A percentile compares a stretch with the other conserved stretches of the same genome.
Evolutionary conservation across 92 coral and sea anemone genomes (phyloP).

Genomic region (Zoanthus sociatus): DNA sequence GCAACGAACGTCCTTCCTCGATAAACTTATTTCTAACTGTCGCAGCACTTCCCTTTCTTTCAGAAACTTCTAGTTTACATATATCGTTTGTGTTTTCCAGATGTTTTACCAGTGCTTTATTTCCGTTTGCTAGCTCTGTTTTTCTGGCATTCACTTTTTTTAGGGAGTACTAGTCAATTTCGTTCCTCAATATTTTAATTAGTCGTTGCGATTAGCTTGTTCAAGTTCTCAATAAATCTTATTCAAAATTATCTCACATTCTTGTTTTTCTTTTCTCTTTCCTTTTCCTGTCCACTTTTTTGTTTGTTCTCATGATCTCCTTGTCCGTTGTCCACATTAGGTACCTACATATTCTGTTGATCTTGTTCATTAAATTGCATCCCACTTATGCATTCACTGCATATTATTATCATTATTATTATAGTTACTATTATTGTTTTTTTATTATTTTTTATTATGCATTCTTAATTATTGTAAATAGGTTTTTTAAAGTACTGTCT

Average conservation of each 20-base stretch:
- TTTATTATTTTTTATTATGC: no score
- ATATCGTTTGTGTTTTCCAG: background rate
- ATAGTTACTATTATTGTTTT: no score
- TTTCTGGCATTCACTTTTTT: background rate
- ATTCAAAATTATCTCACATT: no score
- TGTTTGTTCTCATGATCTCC: background rate
- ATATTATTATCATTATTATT: no score
- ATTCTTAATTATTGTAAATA: no score
- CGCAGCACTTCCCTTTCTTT: background rate
- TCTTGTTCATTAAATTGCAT: background rate
- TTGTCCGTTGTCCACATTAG: background rate
- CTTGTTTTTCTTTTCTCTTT: no score
- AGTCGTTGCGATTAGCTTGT: no score
- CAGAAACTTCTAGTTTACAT: background rate
- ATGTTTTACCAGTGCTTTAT: background rate
- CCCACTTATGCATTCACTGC: background rate
- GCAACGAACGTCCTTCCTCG: no score
- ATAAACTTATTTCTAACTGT: background rate
- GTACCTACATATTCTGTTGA: background rate
- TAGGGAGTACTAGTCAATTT: background rate
- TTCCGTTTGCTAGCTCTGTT: background rate
- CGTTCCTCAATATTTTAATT: no score
- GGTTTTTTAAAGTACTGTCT: no score
- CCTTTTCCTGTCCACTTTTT: no score
- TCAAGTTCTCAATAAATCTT: no score